Evolutionary conservation across 2,113 vertebrate species (phyloP).

Genomic region (Arenaria interpres): DNA sequence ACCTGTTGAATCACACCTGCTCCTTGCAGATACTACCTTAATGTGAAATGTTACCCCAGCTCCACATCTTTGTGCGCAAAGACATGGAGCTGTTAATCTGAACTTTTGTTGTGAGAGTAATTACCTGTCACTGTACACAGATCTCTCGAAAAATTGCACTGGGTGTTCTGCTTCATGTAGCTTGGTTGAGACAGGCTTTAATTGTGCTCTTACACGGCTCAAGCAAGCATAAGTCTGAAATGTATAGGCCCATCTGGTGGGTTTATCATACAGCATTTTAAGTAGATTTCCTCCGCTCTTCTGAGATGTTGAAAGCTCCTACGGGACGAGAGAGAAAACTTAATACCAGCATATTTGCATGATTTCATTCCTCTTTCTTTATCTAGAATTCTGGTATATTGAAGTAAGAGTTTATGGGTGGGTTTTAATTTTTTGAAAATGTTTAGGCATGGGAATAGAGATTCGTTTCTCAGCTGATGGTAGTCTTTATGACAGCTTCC

Average conservation of each 20-base stretch:
- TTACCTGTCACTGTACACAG: conserved; percentile 77
- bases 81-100: neutral
- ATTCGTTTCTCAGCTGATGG: neutral
- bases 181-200: conserved; percentile 66
- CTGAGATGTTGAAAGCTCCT: conserved; percentile 81
- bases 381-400: neutral
- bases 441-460: neutral
- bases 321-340: neutral
- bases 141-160: conserved; percentile 76
- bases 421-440: neutral
- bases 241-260: conserved; percentile 79
- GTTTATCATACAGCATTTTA: conserved; percentile 81
- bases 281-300: conserved; percentile 82
- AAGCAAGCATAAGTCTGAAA: conserved; percentile 76
- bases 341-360: neutral
- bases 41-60: neutral
- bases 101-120: neutral
- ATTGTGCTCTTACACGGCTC: conserved; percentile 67
- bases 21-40: neutral
- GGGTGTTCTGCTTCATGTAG: conserved; percentile 70
- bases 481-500: neutral
- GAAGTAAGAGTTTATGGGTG: neutral
- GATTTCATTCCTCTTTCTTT: neutral
- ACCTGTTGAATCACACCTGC: neutral
- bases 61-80: neutral